These are phyloP conservation scores for Cynocephalus volans DNA, from an alignment of 2,113 vertebrate species.

Conservation along the genomic window DNA sequence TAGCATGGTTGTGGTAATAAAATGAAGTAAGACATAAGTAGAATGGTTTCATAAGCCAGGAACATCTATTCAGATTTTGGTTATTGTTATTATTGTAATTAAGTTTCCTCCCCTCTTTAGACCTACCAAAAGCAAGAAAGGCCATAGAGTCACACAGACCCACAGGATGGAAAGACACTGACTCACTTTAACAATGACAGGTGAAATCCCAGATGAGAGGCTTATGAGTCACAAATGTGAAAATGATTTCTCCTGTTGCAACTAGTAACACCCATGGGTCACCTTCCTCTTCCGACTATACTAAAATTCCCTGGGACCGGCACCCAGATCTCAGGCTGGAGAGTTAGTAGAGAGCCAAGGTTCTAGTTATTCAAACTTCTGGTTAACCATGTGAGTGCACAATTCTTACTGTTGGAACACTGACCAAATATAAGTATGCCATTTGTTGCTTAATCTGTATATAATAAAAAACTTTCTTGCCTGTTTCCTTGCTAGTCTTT, in stretches of 20 bases:
- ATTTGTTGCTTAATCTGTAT: not conserved
- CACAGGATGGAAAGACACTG: not conserved
- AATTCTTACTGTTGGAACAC: not conserved
- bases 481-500: not conserved
- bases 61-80: not conserved
- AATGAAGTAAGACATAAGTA: not conserved
- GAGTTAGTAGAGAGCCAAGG: not conserved
- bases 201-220: not conserved
- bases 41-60: not conserved
- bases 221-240: constrained; percentile 54
- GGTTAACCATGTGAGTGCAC: not conserved
- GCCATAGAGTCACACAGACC: not conserved
- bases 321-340: no score
- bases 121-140: not conserved
- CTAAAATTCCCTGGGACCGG: not conserved
- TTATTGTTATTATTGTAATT: not conserved
- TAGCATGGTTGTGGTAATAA: not conserved
- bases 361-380: not conserved
- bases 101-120: not conserved
- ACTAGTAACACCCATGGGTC: not conserved
- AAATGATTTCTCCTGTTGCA: constrained; percentile 2
- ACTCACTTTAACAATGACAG: constrained; percentile 33
- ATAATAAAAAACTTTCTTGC: not conserved
- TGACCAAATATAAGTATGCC: not conserved
- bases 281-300: not conserved